Evolutionary conservation across 2,888 invertebrate species (phyloP).

Genomic region (Chrysotoxum bicinctum): DNA sequence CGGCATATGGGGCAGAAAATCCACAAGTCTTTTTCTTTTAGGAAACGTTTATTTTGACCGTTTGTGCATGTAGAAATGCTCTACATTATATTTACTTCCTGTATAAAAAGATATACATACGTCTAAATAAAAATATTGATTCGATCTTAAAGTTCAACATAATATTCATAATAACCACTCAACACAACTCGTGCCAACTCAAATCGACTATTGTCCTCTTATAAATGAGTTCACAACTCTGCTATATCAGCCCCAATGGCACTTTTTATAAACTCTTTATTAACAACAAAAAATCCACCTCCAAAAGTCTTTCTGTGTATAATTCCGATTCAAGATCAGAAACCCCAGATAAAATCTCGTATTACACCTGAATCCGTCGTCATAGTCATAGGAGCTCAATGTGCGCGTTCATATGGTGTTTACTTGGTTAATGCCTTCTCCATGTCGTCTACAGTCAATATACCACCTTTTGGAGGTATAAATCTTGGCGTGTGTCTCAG

Average conservation of each 20-base stretch:
- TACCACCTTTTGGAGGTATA: slow-evolving; percentile 52
- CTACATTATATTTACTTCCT: too few species aligned
- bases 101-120: too few species aligned
- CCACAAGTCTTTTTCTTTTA: too few species aligned
- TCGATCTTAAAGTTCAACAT: slow-evolving; percentile 12
- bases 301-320: slow-evolving; percentile 27
- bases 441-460: slow-evolving; percentile 37
- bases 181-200: slow-evolving; percentile 3
- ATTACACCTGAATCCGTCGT: slow-evolving; percentile 55
- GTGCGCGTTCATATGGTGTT: slow-evolving; percentile 46
- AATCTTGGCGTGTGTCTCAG: slow-evolving; percentile 56
- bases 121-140: background rate
- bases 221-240: slow-evolving; percentile 43
- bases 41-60: too few species aligned
- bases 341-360: slow-evolving; percentile 48
- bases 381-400: slow-evolving; percentile 1
- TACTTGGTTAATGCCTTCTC: slow-evolving; percentile 57
- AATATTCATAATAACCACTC: background rate
- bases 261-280: slow-evolving; percentile 29
- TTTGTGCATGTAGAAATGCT: too few species aligned
- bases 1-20: too few species aligned
- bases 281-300: background rate
- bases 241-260: slow-evolving; percentile 31
- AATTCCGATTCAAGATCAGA: slow-evolving; percentile 23
- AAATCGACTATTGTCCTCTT: slow-evolving; percentile 26